Conservation (phyloP, 1,140 invertebrate genomes). For the Limonius californicus region DNA sequence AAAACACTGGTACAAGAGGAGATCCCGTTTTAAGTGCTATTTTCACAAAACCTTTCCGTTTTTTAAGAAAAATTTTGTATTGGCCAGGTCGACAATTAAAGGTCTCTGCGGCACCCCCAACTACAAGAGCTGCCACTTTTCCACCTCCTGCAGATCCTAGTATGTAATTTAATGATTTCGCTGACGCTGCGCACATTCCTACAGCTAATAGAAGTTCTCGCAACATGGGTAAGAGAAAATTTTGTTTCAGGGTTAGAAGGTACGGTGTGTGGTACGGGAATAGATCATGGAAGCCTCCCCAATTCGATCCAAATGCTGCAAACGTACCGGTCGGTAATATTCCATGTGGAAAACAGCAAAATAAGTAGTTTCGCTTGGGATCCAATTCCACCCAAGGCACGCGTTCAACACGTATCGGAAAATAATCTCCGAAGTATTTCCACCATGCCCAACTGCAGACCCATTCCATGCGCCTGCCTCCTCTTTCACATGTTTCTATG, state of each 20-base stretch:
- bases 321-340: slow-evolving; percentile 76
- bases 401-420: slow-evolving; percentile 79
- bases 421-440: slow-evolving; percentile 80
- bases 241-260: slow-evolving; percentile 70
- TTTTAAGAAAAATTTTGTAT: slow-evolving; percentile 67
- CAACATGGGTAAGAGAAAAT: slow-evolving; percentile 80
- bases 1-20: no score
- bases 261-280: slow-evolving; percentile 76
- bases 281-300: slow-evolving; percentile 62
- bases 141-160: slow-evolving; percentile 51
- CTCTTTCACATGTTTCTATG: slow-evolving; percentile 21
- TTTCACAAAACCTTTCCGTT: slow-evolving; percentile 77
- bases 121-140: slow-evolving; percentile 64
- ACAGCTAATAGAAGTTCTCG: slow-evolving; percentile 64
- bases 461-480: slow-evolving; percentile 48
- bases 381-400: slow-evolving; percentile 69
- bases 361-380: no score
- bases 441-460: slow-evolving; percentile 61
- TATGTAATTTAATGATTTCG: slow-evolving; percentile 52
- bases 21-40: no score
- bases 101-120: slow-evolving; percentile 81
- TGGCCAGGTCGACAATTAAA: slow-evolving; percentile 65
- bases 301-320: slow-evolving; percentile 69
- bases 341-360: no score
- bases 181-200: slow-evolving; percentile 59